Base-by-base conservation (phyloP, 2,888 invertebrate genomes). In the Odiellus spinosus region DNA sequence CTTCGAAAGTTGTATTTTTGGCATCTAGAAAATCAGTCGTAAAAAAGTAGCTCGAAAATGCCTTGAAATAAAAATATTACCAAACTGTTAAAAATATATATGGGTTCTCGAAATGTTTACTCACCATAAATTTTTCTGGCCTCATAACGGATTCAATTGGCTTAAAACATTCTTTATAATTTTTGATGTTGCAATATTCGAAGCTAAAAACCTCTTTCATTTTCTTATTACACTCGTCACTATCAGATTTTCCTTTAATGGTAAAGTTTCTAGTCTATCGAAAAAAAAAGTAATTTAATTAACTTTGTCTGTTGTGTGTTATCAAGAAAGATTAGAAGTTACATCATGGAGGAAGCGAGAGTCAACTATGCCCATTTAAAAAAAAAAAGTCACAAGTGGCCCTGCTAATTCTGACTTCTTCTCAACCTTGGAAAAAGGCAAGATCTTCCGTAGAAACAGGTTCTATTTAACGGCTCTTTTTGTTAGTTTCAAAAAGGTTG, bases 191-290 rank as follows among this genome's bases (percentile, higher is more conserved):
- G 40, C 58, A 40, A 46, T 45, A 8, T 60, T 63, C 51, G 59
- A 59, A 47, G 58, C 63, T 59, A 49, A 65, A 61, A 46, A 66
- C 46, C 5, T 49, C 20, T 6, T 47, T 33, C 4, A 64, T 59
- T 4, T 50, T 41, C 4, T 34, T 15, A 1, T 44, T 21, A 53
- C 66, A 67, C 3, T 52, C 35, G 8, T 48, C 47, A 3, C 49
- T 41, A 48, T 64, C 55, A 45, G 63, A 59, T 3, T 50, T 56
- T 2, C 66, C 66, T 10, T 46, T 21, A 50, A 66, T 62, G 10
- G 53, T 56, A 17, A 40, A 50, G 8, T 26, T 40, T 14, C 11
- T 39, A 26, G 26, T n/a, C 50, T 50, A 17, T 33, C 26, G 26
- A 26, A 26, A 6, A 6, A 26, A 26, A 26, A 26, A 4, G 26